A percentile compares a stretch with the other conserved stretches of the same genome.
These are phyloP conservation scores for Australoheros scitulus DNA, from an alignment of 2,113 vertebrate species.

Conservation along the genomic window DNA sequence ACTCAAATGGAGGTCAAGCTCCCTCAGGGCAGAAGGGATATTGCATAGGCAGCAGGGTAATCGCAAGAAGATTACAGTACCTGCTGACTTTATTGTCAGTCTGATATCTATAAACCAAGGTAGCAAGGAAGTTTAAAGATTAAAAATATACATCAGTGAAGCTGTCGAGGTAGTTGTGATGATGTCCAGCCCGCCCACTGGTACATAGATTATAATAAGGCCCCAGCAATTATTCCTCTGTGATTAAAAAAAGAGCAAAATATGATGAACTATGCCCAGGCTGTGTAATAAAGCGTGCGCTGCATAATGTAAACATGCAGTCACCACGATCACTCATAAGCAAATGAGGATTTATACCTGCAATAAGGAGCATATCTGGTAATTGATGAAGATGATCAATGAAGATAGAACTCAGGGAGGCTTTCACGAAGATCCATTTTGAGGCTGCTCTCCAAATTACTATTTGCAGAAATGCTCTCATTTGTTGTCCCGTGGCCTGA, in stretches of 20 bases:
- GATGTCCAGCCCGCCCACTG: conserved; percentile 62
- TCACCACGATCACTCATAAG: conserved; percentile 60
- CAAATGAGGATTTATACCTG: conserved; percentile 78
- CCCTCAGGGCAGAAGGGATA: conserved; percentile 68
- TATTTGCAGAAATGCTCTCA: conserved; percentile 37
- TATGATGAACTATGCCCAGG: conserved; percentile 55
- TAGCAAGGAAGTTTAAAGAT: conserved; percentile 68
- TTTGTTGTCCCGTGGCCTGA: conserved; percentile 12
- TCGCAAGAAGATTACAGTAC: conserved; percentile 68
- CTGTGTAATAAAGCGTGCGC: conserved; percentile 62
- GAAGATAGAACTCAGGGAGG: conserved; percentile 26
- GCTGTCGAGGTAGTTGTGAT: conserved; percentile 55
- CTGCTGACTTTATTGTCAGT: conserved; percentile 70
- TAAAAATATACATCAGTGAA: conserved; percentile 73
- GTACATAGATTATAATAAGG: conserved; percentile 63
- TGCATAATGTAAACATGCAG: conserved; percentile 69
- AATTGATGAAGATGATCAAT: conserved; percentile 62
- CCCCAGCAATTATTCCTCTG: conserved; percentile 52
- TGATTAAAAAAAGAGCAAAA: conserved; percentile 64
- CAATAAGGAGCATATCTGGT: conserved; percentile 66
- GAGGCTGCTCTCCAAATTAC: conserved; percentile 35
- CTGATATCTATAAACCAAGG: conserved; percentile 62
- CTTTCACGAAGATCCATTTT: conserved; percentile 40
- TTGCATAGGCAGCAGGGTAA: conserved; percentile 71
- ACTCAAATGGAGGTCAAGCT: conserved; percentile 63